Evolutionary conservation across 2,888 invertebrate species (phyloP), one percentile per base, ranked within the genome.

Genomic region (Auanema sp.): DNA sequence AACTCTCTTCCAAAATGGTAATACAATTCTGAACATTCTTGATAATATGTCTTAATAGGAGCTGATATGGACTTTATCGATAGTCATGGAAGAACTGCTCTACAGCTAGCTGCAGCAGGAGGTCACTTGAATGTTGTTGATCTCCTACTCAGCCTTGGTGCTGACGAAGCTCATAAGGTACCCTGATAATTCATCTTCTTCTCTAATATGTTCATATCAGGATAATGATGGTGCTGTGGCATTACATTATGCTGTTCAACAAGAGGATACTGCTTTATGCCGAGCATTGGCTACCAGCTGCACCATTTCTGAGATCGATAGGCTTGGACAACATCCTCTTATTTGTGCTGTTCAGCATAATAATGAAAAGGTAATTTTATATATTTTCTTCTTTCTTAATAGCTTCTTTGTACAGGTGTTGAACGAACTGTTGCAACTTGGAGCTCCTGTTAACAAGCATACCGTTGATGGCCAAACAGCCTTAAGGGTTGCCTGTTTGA

Each of bases 401-500:
- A 16, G 11, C n/a, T 43, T 43, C n/a, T 43, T 14, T 14, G 43
- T 43, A 11, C 43, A 66, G 60, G 65, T 70, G 25, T 60, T 89
- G 69, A 85, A 89, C 51, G 87, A 91, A 25, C 84, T 92, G 14
- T 89, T 91, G 68, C 89, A 90, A 65, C 90, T 91, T 85, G 88
- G 88, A n/a, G 71, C 73, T 14, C 47, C 58, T 0, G 63, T 69
- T 2, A 68, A 72, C 41, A 58, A 60, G 12, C 68, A 69, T 10
- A 69, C 72, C 12, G 92, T 93, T 77, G 93, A 93, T 83, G 93
- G 93, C 49, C 91, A 92, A 84, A 85, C 86, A 1, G 83, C 86
- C 2, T 74, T 87, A 18, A 79, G 87, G 69, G 87, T 91, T 71
- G 91, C 92, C 18, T 91, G 92, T 0, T 85, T 92, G 18, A 91